Evolutionary conservation across 1,140 invertebrate species (phyloP), one percentile per base, ranked within the genome.

Genomic region (Drosophila sp.): DNA sequence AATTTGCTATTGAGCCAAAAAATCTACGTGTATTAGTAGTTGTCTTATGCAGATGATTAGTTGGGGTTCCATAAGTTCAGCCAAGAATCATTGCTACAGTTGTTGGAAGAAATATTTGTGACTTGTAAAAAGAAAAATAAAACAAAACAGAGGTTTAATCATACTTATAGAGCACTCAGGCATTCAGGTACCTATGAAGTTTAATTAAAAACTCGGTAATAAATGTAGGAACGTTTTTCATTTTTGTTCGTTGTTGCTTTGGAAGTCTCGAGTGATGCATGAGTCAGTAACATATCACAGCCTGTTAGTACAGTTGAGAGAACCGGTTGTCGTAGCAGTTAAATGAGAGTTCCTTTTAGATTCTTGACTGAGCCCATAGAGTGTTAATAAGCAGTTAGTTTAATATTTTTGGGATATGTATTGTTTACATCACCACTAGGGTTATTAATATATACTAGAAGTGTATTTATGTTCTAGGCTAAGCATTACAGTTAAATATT

Each of bases 221-320:
- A 21, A 62, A 27, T 53, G 8, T 69, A 77, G 63, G 74, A 81
- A 76, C 69, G 36, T 43, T 43, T 34, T 32, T 41, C 14, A n/a
- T 14, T 7, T 53, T 11, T 43, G 13, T 8, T 18, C 41, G 21
- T 27, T 57, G 6, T 32, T 27, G 36, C 67, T 57, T 48, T 80
- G 80, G 80, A 84, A 83, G 76, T 67, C 43, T 57, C 54, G 59
- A 65, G 3, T 4, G 29, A 27, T 66, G 53, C 59, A 70, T 74
- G 56, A 67, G 46, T 82, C 72, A 29, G 45, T 50, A 72, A 64
- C 72, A 50, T 83, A 83, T 83, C 80, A 84, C 80, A 83, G 80
- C 72, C 80, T 62, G 78, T 77, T 67, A 36, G 34, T 59, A 62
- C 53, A 29, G 41, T 48, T 54, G 48, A 36, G n/a, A 54, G 54